Evolutionary conservation across 2,888 invertebrate species (phyloP), one percentile per base, ranked within the genome.

Genomic region (Drosophila rubida): DNA sequence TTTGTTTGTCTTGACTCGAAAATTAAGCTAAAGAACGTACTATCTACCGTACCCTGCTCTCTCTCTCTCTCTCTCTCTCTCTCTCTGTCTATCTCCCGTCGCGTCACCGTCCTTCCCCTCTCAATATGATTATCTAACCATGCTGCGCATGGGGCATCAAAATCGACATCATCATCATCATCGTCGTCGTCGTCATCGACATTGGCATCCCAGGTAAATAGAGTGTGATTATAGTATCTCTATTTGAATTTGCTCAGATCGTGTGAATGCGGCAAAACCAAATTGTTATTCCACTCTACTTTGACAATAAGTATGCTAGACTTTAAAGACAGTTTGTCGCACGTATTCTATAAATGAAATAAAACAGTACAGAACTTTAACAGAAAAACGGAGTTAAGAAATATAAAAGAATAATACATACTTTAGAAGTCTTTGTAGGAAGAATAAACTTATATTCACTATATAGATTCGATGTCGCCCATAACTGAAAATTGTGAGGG

Each of bases 201-300:
- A 42, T 62, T n/a, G 69, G 64, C 78, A 80, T 83, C 81, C 54
- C 79, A 78, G 72, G 62, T 75, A 65, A 51, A 57, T 45, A 51
- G 35, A 6, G 35, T 37, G 35, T 55, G 41, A 23, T 39, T 59
- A 42, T 27, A 48, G 51, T 78, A 60, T 73, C 63, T 75, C 54
- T 80, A 73, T 78, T 80, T 80, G 75, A 75, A 75, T 70, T 78
- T 46, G 59, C 61, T 75, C 63, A 64, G 81, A 84, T 87, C 85
- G 81, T 83, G 87, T 81, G 82, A 82, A 86, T 83, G 55, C 55
- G 50, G 35, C 44, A 75, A 55, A 62, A 46, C 46, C 58, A 65
- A 76, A 68, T 71, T 80, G 50, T 70, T 71, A 16, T 35, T 13
- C 11, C 9, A 0, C 22, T 23, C 30, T 22, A 54, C 42, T 13